phyloP scores from a whole-genome alignment of 2,888 invertebrate species.

The Pristionchus fissidentatus region DNA sequence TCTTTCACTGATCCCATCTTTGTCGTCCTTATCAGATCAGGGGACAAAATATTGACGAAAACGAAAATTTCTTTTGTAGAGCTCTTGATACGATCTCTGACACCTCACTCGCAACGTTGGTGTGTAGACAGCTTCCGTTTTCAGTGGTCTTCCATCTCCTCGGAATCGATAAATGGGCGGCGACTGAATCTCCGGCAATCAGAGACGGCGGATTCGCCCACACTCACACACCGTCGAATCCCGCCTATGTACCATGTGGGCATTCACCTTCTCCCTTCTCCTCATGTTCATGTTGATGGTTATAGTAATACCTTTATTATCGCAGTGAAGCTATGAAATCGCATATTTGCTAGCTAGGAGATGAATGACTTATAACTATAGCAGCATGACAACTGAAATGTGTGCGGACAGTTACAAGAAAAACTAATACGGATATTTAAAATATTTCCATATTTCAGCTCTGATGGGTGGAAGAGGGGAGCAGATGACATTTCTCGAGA shows the following conservation, averaged over 20 bases:
- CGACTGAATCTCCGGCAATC: neutral
- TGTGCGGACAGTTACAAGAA: neutral
- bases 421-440: neutral
- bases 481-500: conserved; percentile 1
- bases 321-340: no score
- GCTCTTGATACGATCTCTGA: no score
- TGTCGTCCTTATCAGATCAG: no score
- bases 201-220: conserved; percentile 54
- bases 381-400: no score
- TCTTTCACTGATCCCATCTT: neutral
- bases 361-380: no score
- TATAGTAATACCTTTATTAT: neutral
- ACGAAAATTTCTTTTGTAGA: no score
- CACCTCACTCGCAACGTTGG: neutral
- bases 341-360: no score
- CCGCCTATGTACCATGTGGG: conserved; percentile 56
- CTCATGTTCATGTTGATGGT: no score
- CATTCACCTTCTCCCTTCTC: neutral
- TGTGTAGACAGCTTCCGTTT: neutral
- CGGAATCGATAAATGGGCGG: conserved; percentile 5
- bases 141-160: conserved; percentile 36
- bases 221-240: conserved; percentile 56
- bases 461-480: neutral
- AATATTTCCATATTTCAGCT: conserved; percentile 1
- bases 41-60: no score